Evolutionary conservation across 2,113 vertebrate genomes (phyloP), one percentile per base, ranked within the genome.

Genomic region (Crypturellus undulatus): DNA sequence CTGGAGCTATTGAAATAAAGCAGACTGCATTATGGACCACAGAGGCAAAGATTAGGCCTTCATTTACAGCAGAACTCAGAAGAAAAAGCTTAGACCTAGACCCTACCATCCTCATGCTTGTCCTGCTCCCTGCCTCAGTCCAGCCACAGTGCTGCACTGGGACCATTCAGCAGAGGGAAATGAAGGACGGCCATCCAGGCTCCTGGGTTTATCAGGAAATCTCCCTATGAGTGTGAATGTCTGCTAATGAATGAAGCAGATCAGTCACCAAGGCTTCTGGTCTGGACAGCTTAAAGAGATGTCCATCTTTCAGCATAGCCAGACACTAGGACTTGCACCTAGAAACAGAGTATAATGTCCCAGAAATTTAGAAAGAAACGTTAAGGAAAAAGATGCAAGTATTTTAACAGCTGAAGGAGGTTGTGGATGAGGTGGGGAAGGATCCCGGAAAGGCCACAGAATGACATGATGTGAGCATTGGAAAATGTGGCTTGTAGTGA

Each of bases 391-490:
- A 84, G 62, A 81, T n/a, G 43, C 90, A 6, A 6, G 3, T 80
- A 58, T 64, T 64, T 80, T 94, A 90, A 60, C 73, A 89, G 79
- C 81, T 93, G 67, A 79, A 38, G 73, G 75, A 94, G 65, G 83
- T 89, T 93, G 86, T 65, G 67, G 80, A 93, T 87, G 83, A 87
- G 79, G 62, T 87, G 85, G 89, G 73, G 90, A 92, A 0, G 4
- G 81, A 89, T 59, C 52, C 80, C 67, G 52, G 86, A 92, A 84
- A 81, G 91, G 73, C 65, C 89, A 86, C 12, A 36, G 89, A 93
- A 89, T 32, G 47, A 90, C 94, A 93, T 87, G 86, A 52, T 80
- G 30, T 84, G 68, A 90, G 73, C 81, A 92, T 38, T 90, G 78
- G 77, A 91, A 92, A 95, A 91, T 5, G 13, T 2, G 7, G 22